These are phyloP conservation scores for Pomatorhinus ruficollis DNA, from an alignment of 2,113 vertebrate species.

Conservation along the genomic window DNA sequence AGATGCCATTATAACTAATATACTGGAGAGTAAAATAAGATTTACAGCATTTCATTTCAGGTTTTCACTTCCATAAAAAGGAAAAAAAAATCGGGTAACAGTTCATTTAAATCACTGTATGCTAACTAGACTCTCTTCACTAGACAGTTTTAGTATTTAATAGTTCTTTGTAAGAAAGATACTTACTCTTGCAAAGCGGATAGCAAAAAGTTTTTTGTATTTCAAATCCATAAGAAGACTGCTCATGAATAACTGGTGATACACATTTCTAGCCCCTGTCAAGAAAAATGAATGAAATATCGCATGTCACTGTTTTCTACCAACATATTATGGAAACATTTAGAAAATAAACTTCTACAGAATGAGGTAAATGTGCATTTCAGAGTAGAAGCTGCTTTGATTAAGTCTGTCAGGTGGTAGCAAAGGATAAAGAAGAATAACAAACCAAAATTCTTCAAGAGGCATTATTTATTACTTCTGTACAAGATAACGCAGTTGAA, in stretches of 20 bases:
- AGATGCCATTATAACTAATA: neutral
- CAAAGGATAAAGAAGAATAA: neutral
- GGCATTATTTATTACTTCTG: neutral
- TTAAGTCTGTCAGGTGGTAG: neutral
- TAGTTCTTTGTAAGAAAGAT: neutral
- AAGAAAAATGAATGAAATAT: neutral
- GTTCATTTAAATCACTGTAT: neutral
- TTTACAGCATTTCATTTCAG: neutral
- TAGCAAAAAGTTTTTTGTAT: slow-evolving; percentile 94
- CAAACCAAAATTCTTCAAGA: neutral
- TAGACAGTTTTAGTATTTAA: slow-evolving; percentile 2
- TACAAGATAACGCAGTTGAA: neutral
- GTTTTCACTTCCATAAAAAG: neutral
- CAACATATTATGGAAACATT: neutral
- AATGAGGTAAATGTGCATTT: neutral
- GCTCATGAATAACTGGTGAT: slow-evolving; percentile 98
- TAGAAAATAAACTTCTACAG: neutral
- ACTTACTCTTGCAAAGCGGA: slow-evolving; percentile 96
- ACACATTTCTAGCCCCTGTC: slow-evolving; percentile 91
- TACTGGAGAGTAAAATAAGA: neutral
- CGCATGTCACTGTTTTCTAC: neutral
- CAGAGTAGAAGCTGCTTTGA: neutral
- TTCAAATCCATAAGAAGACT: slow-evolving; percentile 98
- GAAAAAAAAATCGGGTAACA: neutral
- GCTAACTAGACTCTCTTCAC: slow-evolving; percentile 27